Conservation (phyloP, 2,113 vertebrate genomes). For the Serilophus lunatus region DNA sequence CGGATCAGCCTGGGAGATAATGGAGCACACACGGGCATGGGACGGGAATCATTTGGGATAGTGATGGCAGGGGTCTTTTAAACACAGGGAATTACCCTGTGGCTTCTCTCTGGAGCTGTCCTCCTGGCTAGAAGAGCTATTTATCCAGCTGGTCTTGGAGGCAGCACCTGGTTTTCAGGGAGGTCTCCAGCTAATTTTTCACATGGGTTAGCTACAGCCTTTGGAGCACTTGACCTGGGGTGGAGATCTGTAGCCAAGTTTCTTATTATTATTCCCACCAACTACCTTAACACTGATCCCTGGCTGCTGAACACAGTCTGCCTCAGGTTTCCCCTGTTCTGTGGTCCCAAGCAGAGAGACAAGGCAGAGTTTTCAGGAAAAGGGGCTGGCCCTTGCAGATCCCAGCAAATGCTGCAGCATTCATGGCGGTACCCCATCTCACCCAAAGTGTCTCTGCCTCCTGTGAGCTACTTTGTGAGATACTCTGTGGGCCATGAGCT, state of each 20-base stretch:
- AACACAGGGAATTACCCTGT: not conserved
- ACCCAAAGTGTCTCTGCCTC: not conserved
- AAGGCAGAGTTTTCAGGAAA: not conserved
- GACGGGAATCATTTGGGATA: not conserved
- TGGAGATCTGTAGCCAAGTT: not conserved
- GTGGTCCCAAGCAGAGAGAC: not conserved
- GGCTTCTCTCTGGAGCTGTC: not conserved
- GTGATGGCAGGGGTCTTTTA: not conserved
- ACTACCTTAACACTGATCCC: not conserved
- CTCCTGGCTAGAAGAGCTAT: not conserved
- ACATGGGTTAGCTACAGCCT: not conserved
- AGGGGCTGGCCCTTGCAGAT: not conserved
- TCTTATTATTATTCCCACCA: constrained; percentile 4
- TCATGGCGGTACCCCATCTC: not conserved
- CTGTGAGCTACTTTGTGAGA: not conserved
- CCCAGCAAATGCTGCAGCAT: not conserved
- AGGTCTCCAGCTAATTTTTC: constrained; percentile 27
- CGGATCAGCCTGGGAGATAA: not conserved
- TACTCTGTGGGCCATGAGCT: not conserved
- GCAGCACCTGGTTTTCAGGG: not conserved
- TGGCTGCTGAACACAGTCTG: not conserved
- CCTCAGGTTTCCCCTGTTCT: not conserved
- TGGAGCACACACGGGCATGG: accelerated
- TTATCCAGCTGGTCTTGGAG: not conserved
- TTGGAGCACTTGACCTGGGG: not conserved